These are phyloP conservation scores for Pinna nobilis DNA, from an alignment of 1,140 invertebrate species.

Conservation along the genomic window DNA sequence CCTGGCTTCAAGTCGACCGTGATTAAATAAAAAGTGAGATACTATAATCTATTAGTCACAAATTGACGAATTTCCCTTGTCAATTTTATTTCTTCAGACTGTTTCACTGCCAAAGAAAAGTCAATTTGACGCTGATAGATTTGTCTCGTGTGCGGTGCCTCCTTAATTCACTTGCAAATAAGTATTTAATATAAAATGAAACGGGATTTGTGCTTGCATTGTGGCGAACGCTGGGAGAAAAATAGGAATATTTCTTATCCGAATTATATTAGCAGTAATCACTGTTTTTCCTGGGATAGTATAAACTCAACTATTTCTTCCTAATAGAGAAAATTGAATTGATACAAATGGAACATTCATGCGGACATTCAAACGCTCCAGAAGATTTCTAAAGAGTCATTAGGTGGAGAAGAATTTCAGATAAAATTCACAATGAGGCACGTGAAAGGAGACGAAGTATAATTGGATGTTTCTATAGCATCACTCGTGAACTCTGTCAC, in stretches of 20 bases:
- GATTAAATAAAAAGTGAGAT: conserved; percentile 29
- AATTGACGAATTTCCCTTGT: conserved; percentile 28
- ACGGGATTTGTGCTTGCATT: conserved; percentile 5
- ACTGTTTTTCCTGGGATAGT: conserved; percentile 25
- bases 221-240: conserved; percentile 1
- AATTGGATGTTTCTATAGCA: conserved; percentile 41
- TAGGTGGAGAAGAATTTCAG: conserved; percentile 29
- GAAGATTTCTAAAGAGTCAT: conserved; percentile 41
- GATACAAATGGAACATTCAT: conserved; percentile 29
- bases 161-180: conserved; percentile 39
- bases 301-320: conserved; percentile 29
- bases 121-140: conserved; percentile 17
- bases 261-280: conserved; percentile 27
- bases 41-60: conserved; percentile 30
- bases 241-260: conserved; percentile 14
- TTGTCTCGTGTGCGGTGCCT: conserved; percentile 7
- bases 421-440: conserved; percentile 15
- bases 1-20: conserved; percentile 26
- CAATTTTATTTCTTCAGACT: conserved; percentile 17
- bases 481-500: conserved; percentile 32
- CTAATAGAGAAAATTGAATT: conserved; percentile 36
- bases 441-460: conserved; percentile 26
- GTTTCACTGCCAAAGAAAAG: conserved; percentile 31
- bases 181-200: conserved; percentile 18
- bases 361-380: conserved; percentile 28